Evolutionary conservation across 2,888 invertebrate species (phyloP).

Genomic region (Xiphydria camelus): DNA sequence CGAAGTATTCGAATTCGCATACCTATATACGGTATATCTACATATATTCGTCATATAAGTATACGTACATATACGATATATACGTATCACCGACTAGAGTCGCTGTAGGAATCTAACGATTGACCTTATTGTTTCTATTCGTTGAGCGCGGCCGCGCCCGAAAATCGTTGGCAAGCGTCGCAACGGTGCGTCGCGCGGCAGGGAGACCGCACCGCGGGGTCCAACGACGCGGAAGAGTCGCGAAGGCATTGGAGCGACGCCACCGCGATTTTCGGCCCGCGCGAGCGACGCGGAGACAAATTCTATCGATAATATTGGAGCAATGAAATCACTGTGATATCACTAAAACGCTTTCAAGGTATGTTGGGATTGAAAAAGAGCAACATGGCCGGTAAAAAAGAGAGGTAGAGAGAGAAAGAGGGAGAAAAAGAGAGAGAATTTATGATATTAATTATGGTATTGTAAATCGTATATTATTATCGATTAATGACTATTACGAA

Average conservation of each 20-base stretch:
- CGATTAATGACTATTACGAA: conserved; percentile 12
- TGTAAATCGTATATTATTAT: conserved; percentile 35
- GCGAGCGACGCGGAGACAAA: conserved; percentile 30
- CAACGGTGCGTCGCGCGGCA: not conserved
- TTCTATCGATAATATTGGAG: conserved; percentile 56
- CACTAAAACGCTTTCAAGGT: conserved; percentile 56
- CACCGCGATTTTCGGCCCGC: not conserved
- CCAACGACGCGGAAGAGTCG: not conserved
- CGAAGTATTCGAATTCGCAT: not conserved
- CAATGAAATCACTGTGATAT: conserved; percentile 58
- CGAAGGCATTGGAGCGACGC: not conserved
- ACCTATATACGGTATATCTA: too few relatives aligned
- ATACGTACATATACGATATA: conserved; percentile 2
- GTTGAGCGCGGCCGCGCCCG: not conserved
- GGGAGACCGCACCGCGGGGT: too few relatives aligned
- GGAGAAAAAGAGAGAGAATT: conserved; percentile 23
- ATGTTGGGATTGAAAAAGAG: conserved; percentile 42
- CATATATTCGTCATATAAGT: too few relatives aligned
- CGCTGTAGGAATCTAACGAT: conserved; percentile 29
- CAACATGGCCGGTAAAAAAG: conserved; percentile 16
- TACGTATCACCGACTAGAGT: conserved; percentile 22
- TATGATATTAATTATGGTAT: conserved; percentile 45
- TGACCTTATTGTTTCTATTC: conserved; percentile 29
- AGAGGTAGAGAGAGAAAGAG: conserved; percentile 4
- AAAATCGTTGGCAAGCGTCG: not conserved